Conservation (phyloP, 2,888 invertebrate species). For the Venusia cambrica region DNA sequence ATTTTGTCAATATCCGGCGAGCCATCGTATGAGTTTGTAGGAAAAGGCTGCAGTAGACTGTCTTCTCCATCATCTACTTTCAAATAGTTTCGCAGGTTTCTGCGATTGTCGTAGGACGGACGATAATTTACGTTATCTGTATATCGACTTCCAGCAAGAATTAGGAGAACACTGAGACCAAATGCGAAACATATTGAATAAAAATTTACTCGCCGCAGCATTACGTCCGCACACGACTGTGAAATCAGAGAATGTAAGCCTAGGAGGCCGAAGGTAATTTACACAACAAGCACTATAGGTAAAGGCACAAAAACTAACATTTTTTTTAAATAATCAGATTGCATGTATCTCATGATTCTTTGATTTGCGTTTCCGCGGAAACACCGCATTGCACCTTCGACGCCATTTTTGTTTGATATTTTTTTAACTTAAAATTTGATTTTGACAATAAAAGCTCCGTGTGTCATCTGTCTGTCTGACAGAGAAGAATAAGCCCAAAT, state of each 20-base stretch:
- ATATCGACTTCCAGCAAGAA: slow-evolving; percentile 79
- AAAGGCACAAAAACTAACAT: slow-evolving; percentile 60
- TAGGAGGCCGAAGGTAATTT: slow-evolving; percentile 44
- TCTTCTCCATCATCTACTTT: slow-evolving; percentile 82
- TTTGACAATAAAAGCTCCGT: too few species aligned
- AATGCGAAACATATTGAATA: slow-evolving; percentile 78
- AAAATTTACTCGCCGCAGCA: slow-evolving; percentile 76
- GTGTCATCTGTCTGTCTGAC: too few species aligned
- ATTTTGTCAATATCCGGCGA: slow-evolving; percentile 61
- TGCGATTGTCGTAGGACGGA: slow-evolving; percentile 65
- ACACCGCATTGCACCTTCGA: slow-evolving; percentile 77
- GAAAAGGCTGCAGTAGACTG: slow-evolving; percentile 46
- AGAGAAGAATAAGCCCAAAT: too few species aligned
- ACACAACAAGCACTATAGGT: slow-evolving; percentile 54
- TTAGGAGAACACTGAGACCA: slow-evolving; percentile 74
- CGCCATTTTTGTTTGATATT: slow-evolving; percentile 62
- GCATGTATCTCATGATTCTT: slow-evolving; percentile 64
- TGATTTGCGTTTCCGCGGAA: slow-evolving; percentile 72
- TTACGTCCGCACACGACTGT: slow-evolving; percentile 57
- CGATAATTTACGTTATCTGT: slow-evolving; percentile 76
- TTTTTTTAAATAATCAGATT: slow-evolving; percentile 54
- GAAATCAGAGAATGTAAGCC: slow-evolving; percentile 38
- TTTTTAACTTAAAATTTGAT: too few species aligned
- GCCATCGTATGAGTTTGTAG: slow-evolving; percentile 63
- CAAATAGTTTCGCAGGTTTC: slow-evolving; percentile 74